Evolutionary conservation across 64 coral and sea anemone genomes (phyloP).

Genomic region (Pocillopora damicornis): DNA sequence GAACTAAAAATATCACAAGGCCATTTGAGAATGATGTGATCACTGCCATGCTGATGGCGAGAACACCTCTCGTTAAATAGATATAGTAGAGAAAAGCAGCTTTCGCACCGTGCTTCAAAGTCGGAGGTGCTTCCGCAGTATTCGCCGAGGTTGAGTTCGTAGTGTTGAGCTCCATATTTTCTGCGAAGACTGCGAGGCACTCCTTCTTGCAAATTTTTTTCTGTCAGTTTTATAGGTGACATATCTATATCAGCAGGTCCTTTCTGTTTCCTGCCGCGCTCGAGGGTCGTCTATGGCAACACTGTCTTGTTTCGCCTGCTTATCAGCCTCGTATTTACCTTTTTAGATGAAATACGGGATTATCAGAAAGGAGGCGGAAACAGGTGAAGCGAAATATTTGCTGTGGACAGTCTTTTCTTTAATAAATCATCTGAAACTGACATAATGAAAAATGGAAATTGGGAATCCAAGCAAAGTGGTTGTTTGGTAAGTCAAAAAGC

Average conservation of each 20-base stretch:
- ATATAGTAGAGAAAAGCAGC: slow-evolving; percentile 22
- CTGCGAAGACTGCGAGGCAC: not conserved
- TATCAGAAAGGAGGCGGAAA: too few relatives aligned
- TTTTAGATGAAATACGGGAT: too few relatives aligned
- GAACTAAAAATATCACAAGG: slow-evolving; percentile 54
- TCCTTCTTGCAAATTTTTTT: not conserved
- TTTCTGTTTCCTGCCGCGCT: not conserved
- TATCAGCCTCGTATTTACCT: not conserved
- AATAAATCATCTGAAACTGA: too few relatives aligned
- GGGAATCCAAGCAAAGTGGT: too few relatives aligned
- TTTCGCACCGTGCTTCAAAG: not conserved
- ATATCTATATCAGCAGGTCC: not conserved
- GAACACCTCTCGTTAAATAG: slow-evolving; percentile 58
- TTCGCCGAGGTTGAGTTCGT: not conserved
- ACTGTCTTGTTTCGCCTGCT: not conserved
- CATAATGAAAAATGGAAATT: too few relatives aligned
- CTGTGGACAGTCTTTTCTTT: too few relatives aligned
- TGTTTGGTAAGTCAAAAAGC: too few relatives aligned
- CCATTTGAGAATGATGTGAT: slow-evolving; percentile 57
- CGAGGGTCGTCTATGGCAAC: not conserved
- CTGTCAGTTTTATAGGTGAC: not conserved
- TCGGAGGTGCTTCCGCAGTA: not conserved
- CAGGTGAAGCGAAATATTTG: too few relatives aligned
- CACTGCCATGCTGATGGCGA: slow-evolving; percentile 51
- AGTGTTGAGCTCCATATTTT: slow-evolving; percentile 5